Evolutionary conservation across 2,113 vertebrate species (phyloP).

Genomic region (Hyperoodon ampullatus): DNA sequence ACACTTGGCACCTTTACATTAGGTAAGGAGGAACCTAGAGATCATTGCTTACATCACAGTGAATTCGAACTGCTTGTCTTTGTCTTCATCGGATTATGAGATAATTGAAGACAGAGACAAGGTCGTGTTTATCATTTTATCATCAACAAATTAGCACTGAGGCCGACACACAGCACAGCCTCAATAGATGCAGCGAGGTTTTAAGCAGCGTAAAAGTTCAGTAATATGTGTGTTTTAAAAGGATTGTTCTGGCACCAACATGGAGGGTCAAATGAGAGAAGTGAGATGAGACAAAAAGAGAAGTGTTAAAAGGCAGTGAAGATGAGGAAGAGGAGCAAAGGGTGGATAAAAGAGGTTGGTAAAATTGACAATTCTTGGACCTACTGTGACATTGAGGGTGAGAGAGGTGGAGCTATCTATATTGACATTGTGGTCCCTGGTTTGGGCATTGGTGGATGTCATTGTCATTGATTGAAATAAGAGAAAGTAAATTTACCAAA

Average conservation of each 20-base stretch:
- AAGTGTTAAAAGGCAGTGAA: background rate
- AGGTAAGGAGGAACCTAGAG: background rate
- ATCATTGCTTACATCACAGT: background rate
- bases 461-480: background rate
- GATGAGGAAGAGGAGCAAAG: background rate
- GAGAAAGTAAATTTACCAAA: background rate
- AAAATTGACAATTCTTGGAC: background rate
- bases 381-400: background rate
- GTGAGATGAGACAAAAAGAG: background rate
- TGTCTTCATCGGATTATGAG: background rate
- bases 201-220: background rate
- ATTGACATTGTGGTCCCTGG: background rate
- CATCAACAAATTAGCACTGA: background rate
- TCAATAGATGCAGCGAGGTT: background rate
- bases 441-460: background rate
- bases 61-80: background rate
- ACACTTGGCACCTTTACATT: background rate
- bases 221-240: background rate
- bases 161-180: background rate
- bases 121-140: background rate
- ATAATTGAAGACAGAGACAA: background rate
- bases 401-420: background rate
- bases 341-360: no score
- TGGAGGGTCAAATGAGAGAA: background rate
- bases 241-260: background rate